Conservation (phyloP, 2,113 vertebrate species). For the Meleagris gallopavo region DNA sequence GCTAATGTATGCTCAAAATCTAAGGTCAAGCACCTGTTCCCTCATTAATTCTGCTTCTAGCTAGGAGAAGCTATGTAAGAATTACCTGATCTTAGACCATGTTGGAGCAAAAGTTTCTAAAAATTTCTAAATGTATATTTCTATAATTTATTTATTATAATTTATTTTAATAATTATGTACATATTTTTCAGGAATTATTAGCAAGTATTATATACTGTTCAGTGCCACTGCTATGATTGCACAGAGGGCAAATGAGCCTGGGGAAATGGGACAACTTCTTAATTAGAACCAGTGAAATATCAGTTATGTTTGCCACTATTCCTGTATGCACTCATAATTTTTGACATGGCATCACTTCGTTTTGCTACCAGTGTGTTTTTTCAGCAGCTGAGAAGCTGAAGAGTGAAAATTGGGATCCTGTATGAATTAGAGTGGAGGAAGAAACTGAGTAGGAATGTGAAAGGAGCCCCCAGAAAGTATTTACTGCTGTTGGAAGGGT, state of each 20-base stretch:
- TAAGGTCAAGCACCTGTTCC: no score
- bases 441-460: neutral
- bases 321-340: accelerated
- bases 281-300: neutral
- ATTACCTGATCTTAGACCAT: no score
- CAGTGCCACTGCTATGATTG: neutral
- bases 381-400: neutral
- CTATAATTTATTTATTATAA: neutral
- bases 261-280: neutral
- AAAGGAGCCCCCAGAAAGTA: neutral
- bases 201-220: neutral
- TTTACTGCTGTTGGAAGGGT: neutral
- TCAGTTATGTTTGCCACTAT: neutral
- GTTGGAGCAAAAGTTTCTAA: no score
- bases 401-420: neutral
- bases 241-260: neutral
- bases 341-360: neutral
- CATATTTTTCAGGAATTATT: neutral
- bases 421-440: neutral
- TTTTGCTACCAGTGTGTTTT: neutral
- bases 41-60: no score
- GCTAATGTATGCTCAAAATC: no score
- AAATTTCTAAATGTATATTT: neutral
- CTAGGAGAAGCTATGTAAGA: no score
- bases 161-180: neutral